A percentile compares a stretch with the other conserved stretches of the same genome.
Evolutionary conservation across 2,888 invertebrate species (phyloP).

Genomic region (Eupithecia insigniata): DNA sequence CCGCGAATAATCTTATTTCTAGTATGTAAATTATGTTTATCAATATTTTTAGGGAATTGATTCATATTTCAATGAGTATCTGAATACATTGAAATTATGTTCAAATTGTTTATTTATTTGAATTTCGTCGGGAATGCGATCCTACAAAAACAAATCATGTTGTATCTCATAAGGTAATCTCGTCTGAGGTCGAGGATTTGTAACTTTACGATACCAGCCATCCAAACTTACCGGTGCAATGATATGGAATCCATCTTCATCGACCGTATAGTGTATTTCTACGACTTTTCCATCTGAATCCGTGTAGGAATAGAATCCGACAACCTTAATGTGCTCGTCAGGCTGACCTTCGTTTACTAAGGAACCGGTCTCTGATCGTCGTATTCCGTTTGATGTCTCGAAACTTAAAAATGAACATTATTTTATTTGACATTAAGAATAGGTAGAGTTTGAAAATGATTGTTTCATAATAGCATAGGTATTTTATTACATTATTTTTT

Average conservation of each 20-base stretch:
- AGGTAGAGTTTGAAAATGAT: background rate
- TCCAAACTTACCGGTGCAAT: background rate
- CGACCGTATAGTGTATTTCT: conserved; percentile 14
- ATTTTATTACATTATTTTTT: background rate
- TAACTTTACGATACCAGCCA: background rate
- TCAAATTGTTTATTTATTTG: too few relatives aligned
- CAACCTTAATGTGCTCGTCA: conserved; percentile 52
- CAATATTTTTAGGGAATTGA: too few relatives aligned
- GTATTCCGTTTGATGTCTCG: conserved; percentile 87
- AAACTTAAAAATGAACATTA: conserved; percentile 70
- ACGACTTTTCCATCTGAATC: conserved; percentile 44
- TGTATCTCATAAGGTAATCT: background rate
- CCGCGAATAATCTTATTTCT: too few relatives aligned
- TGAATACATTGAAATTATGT: too few relatives aligned
- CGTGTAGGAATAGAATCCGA: conserved; percentile 54
- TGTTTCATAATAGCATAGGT: background rate
- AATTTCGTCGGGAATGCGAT: background rate
- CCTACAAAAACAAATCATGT: background rate
- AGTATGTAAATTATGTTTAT: too few relatives aligned
- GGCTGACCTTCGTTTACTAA: conserved; percentile 60
- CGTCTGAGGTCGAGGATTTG: background rate
- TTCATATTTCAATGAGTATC: too few relatives aligned
- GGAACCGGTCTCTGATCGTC: conserved; percentile 85
- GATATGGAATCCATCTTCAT: conserved; percentile 16
- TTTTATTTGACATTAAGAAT: background rate